Base-by-base conservation (phyloP, 64 coral and sea anemone species). In the Porites australiensis region DNA sequence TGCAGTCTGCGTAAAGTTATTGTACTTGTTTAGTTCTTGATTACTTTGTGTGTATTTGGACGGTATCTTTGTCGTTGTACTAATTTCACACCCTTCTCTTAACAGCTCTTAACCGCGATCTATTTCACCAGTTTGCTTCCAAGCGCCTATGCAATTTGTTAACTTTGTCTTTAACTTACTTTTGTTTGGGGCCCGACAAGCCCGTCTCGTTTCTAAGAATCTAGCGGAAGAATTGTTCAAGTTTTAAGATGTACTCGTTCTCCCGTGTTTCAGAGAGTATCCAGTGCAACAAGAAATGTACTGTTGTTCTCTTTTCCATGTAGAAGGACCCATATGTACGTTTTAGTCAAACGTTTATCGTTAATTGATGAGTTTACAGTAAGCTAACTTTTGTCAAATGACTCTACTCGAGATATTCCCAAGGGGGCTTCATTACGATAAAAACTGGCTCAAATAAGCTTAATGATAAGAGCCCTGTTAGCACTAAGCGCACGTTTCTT, bases 391-490 rank as follows among this genome's bases (percentile, higher is more conserved):
- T 50, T 50, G 51, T 84, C 2, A 65, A 69, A 84, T 84, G n/a
- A 69, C 1, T 44, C 63, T 66, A 65, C 18, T 15, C 3, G 5
- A 69, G 52, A 13, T 69, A 68, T 84, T 64, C 81, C 46, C 81
- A 84, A 84, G 63, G 49, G 81, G 48, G 23, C 12, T 47, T 51
- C 63, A 69, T 0, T 4, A 13, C 64, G 19, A 67, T 69, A 48
- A 22, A 45, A 37, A 84, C 51, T 50, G 45, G 18, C 62, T 84
- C 64, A 80, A 84, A 18, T 84, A 18, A 49, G 61, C 6, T 84
- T 67, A 21, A 22, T 68, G 21, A 51, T 8, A 68, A 18, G 19
- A 51, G 18, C 4, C 0, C 18, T 69, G 58, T 22, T 50, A 68
- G 63, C 63, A 13, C 52, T 69, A 18, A 44, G 51, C 7, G 63